A percentile compares a stretch with the other conserved stretches of the same genome.
These are phyloP conservation scores for Stenoptilia bipunctidactyla DNA, from an alignment of 2,888 invertebrate genomes.

Conservation along the genomic window DNA sequence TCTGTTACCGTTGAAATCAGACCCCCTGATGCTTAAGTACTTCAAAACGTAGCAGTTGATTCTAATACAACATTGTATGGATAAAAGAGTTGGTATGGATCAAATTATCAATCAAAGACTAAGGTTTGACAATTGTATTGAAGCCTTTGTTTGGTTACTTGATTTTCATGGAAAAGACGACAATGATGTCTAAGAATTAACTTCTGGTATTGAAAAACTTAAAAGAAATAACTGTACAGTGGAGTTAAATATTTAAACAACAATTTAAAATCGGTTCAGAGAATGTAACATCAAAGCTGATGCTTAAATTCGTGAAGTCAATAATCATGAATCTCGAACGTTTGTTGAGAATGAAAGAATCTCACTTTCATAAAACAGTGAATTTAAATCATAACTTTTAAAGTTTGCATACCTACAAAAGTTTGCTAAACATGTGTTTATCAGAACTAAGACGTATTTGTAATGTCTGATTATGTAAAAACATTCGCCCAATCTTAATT, in stretches of 20 bases:
- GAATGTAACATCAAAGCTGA: too few relatives aligned
- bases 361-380: too few relatives aligned
- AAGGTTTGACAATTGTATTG: background rate
- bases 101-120: background rate
- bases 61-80: background rate
- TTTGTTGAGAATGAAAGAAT: too few relatives aligned
- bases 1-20: constrained; percentile 83
- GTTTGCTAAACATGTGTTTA: background rate
- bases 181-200: background rate
- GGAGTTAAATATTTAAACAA: too few relatives aligned
- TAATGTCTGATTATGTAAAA: constrained; percentile 19
- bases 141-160: background rate
- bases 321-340: too few relatives aligned
- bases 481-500: constrained; percentile 59
- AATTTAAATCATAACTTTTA: too few relatives aligned
- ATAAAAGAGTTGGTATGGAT: too few relatives aligned
- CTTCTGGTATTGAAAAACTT: background rate
- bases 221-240: too few relatives aligned
- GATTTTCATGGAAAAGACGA: background rate
- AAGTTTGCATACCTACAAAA: too few relatives aligned
- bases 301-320: too few relatives aligned
- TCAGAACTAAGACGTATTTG: constrained; percentile 10
- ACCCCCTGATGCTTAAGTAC: constrained; percentile 72
- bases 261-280: too few relatives aligned
- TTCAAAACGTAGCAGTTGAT: constrained; percentile 8